Conservation (phyloP, 2,113 vertebrate species). For the Peromyscus californicus region DNA sequence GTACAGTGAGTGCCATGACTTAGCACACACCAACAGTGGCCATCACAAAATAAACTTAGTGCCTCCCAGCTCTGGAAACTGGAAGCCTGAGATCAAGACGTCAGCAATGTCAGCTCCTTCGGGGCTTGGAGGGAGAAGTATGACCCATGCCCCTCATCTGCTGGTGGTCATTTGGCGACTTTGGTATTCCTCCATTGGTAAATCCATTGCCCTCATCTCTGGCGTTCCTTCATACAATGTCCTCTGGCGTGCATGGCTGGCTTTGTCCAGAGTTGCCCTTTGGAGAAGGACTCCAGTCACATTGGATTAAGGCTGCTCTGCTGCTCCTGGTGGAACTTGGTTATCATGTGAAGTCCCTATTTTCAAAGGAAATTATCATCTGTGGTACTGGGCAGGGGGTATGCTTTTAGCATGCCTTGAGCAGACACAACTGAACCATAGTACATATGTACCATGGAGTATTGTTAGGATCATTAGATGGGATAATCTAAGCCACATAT, state of each 20-base stretch:
- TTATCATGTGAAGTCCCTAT: background rate
- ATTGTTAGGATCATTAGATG: background rate
- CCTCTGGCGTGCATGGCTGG: background rate
- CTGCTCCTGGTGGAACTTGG: background rate
- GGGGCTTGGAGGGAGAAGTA: background rate
- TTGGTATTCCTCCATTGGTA: background rate
- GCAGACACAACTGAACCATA: background rate
- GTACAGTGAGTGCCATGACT: fast-evolving
- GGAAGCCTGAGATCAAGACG: background rate
- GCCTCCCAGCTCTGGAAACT: background rate
- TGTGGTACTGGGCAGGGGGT: background rate
- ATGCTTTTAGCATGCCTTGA: background rate
- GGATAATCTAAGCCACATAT: background rate
- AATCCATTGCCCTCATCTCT: background rate
- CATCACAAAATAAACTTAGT: background rate
- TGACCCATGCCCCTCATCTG: background rate
- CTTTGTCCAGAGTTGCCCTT: background rate
- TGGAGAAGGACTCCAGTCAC: background rate
- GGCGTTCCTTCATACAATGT: background rate
- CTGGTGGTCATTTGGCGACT: no score
- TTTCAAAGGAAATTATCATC: background rate
- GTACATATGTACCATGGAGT: no score
- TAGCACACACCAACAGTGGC: background rate
- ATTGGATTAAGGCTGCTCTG: background rate
- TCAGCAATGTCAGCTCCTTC: background rate